Evolutionary conservation across 2,888 invertebrate species (phyloP).

Genomic region (Agriopis leucophaearia): DNA sequence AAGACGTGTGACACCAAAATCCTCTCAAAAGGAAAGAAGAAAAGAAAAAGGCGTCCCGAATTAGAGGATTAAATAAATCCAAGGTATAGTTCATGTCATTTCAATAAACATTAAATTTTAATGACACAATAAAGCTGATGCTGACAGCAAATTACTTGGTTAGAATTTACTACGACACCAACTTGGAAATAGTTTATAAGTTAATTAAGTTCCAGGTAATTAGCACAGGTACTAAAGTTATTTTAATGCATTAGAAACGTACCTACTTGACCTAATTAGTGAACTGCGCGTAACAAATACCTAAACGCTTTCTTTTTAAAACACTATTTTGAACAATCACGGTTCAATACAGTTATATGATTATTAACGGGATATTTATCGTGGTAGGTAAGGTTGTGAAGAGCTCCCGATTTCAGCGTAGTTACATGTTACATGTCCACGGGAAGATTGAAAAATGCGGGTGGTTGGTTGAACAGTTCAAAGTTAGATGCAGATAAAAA

Average conservation of each 20-base stretch:
- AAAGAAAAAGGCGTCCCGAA: background rate
- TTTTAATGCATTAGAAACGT: slow-evolving; percentile 7
- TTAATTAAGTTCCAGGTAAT: slow-evolving; percentile 22
- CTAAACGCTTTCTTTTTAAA: too few species aligned
- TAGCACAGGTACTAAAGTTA: slow-evolving; percentile 2
- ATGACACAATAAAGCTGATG: slow-evolving; percentile 24
- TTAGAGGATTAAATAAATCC: slow-evolving; percentile 13
- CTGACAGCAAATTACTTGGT: slow-evolving; percentile 24
- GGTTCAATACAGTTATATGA: too few species aligned
- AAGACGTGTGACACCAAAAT: too few species aligned
- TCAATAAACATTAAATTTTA: slow-evolving; percentile 23
- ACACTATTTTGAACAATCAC: too few species aligned
- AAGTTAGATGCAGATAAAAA: too few species aligned
- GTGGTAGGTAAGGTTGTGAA: too few species aligned
- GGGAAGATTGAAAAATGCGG: too few species aligned
- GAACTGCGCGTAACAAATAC: background rate
- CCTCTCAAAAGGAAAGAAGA: too few species aligned
- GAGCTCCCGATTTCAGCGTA: too few species aligned
- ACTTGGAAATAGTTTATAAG: slow-evolving; percentile 22
- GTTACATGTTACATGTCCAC: too few species aligned
- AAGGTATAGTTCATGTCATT: slow-evolving; percentile 6
- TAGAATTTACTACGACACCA: slow-evolving; percentile 22
- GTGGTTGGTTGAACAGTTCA: too few species aligned
- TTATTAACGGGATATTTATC: too few species aligned
- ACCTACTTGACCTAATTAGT: background rate